Evolutionary conservation across 2,113 vertebrate genomes (phyloP).

Genomic region (Thunnus maccoyii): DNA sequence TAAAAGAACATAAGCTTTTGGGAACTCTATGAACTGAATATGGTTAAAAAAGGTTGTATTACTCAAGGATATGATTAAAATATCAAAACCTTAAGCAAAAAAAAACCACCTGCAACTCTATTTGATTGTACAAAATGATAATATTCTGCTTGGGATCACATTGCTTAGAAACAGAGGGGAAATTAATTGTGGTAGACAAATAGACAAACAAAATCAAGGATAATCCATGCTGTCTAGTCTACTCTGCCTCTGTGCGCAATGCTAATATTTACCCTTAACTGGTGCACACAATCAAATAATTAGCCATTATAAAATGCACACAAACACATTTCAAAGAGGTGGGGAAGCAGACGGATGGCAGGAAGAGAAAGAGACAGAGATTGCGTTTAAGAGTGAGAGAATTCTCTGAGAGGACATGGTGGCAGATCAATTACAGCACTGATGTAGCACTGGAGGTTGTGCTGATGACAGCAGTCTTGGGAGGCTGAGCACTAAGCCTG

Average conservation of each 20-base stretch:
- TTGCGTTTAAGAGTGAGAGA: constrained; percentile 20
- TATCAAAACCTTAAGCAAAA: not conserved
- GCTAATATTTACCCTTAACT: constrained; percentile 58
- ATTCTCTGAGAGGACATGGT: constrained; percentile 51
- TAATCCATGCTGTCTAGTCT: constrained; percentile 26
- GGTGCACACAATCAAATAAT: constrained; percentile 58
- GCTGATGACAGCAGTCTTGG: constrained; percentile 76
- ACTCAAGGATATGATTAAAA: not conserved
- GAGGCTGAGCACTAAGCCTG: constrained; percentile 53
- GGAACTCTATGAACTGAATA: not conserved
- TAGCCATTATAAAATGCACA: constrained; percentile 58
- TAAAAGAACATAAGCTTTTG: not conserved
- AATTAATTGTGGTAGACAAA: constrained; percentile 17
- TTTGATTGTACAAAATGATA: no score
- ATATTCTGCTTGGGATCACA: constrained; percentile 9
- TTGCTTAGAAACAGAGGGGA: not conserved
- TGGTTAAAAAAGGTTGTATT: not conserved
- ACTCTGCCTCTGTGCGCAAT: constrained; percentile 26
- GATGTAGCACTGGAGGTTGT: constrained; percentile 68
- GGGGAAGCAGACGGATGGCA: constrained; percentile 4
- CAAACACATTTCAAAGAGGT: constrained; percentile 7
- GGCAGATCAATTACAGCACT: constrained; percentile 70
- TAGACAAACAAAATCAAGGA: constrained; percentile 28
- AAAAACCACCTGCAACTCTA: no score
- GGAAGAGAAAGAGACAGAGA: constrained; percentile 18